Base-by-base conservation (phyloP, 2,888 invertebrate species). In the Drosophila maculinotata region DNA sequence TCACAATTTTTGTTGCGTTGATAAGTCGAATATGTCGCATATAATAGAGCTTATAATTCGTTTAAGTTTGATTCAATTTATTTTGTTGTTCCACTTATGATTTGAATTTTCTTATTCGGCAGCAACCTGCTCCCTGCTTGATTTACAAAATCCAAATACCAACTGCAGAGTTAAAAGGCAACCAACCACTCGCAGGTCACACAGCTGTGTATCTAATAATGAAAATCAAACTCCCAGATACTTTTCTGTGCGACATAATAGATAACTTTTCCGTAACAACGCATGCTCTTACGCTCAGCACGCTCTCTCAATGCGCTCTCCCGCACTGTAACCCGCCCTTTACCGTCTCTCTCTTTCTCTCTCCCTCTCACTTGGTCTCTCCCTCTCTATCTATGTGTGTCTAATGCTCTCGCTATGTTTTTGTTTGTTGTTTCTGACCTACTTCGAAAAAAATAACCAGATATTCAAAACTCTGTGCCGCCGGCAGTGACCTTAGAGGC, bases 121-220 rank as follows among this genome's bases (percentile, higher is more conserved):
- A 51, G 56, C 87, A 87, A 81, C 84, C 84, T 83, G 83, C 76
- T 86, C 38, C 48, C 62, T 54, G 56, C 14, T 41, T 39, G 42
- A 65, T 42, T 41, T 59, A 51, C 62, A 63, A 66, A 65, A 51
- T 56, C 38, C 58, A 58, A 84, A 65, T 72, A 53, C 20, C 51
- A 44, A 12, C 25, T 41, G 47, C 47, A 39, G 48, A 30, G 33
- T 35, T 42, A 17, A 51, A 52, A 30, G 20, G 59, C 69, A 66
- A 66, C 57, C 41, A 54, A 58, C 73, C 56, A 57, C 63, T 64
- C 65, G 59, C 70, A 49, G 44, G 35, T 62, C 68, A 45, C 69
- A 69, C 76, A 79, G 82, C 83, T 87, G 76, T 86, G 86, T 87
- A 85, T 87, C 82, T 82, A 76, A 82, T 66, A 76, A 82, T 53